Base-by-base conservation (phyloP, 2,888 invertebrate genomes). In the Entomobrya proxima region DNA sequence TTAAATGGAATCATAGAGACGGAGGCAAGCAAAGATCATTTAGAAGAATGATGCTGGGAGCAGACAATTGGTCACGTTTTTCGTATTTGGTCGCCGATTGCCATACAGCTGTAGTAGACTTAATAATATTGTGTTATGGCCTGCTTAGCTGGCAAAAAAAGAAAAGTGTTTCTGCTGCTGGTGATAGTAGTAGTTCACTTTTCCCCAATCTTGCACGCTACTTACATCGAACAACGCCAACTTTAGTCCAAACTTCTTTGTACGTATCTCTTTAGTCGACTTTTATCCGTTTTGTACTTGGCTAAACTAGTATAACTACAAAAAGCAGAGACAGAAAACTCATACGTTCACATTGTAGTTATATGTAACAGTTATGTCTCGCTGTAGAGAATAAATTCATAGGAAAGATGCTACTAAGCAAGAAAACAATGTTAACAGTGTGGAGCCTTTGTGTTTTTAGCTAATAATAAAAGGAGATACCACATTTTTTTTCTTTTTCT, bases 1-100 rank as follows among this genome's bases (percentile, higher is more conserved):
- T 76, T 83, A 67, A 52, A 76, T 30, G 69, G 37, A 11, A 64
- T 55, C 50, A 40, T 21, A 24, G 67, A 37, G 21, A 52, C 52
- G n/a, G 50, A 61, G 24, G 64, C 55, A 37, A 75, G 85, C 79
- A 80, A 80, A 85, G 85, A 85, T 85, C 80, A 85, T 80, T 85
- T 80, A 69, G 55, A 67, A 67, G 37, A 80, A 85, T 85, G 84
- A 84, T 87, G 83, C 87, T 84, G 55, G 75, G 52, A 87, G 87
- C 80, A 79, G 76, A 80, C 84, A 84, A 87, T 84, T 84, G 87
- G 87, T 87, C 87, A 87, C 87, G 87, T 87, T 87, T 76, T 80
- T 80, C 58, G 80, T 85, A 85, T 85, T 85, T 85, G 80, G 85
- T 85, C 79, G 44, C 61, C 85, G 75, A 85, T 79, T 85, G 27